Evolutionary conservation across 2,113 vertebrate genomes (phyloP).

Genomic region (Chrysochloris asiatica): DNA sequence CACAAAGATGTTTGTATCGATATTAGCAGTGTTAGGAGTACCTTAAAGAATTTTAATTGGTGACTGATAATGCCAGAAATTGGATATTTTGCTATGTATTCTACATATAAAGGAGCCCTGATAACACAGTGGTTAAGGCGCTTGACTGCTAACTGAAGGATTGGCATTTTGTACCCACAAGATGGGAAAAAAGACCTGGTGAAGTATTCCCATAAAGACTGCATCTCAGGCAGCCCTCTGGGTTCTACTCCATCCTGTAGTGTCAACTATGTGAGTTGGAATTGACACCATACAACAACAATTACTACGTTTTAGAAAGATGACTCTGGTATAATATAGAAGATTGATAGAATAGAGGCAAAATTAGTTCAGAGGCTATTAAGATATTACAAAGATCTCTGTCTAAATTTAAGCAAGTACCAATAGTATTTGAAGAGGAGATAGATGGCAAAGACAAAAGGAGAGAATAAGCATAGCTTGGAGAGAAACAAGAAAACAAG

Average conservation of each 20-base stretch:
- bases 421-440: background rate
- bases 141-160: background rate
- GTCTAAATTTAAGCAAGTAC: background rate
- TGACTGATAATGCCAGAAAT: background rate
- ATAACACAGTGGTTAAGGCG: background rate
- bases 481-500: background rate
- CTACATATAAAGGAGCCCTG: background rate
- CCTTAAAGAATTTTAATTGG: constrained; percentile 35
- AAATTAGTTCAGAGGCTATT: background rate
- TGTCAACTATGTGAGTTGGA: background rate
- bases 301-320: background rate
- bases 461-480: background rate
- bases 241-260: background rate
- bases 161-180: background rate
- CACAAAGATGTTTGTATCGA: background rate
- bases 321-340: background rate
- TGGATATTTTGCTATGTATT: background rate
- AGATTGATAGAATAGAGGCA: background rate
- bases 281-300: background rate
- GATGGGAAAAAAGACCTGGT: background rate
- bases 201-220: background rate
- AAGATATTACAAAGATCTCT: background rate
- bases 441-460: background rate
- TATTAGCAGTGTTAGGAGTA: background rate
- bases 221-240: background rate